Percentiles rank a stretch among this genome's conserved stretches.
These are phyloP conservation scores for Acrobasis suavella DNA, from an alignment of 2,888 invertebrate species.

Conservation along the genomic window DNA sequence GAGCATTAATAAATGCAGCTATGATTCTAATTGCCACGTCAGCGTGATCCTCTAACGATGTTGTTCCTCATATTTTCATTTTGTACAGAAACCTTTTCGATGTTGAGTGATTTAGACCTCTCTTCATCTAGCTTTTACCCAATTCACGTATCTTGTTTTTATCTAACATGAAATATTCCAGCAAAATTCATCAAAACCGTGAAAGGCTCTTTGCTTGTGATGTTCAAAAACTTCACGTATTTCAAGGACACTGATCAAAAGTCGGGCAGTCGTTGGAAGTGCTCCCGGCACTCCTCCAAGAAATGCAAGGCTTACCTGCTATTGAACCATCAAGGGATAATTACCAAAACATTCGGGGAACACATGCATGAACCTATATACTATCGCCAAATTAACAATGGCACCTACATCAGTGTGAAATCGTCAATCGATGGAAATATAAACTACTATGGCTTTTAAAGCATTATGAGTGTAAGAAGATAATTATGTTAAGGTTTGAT, in stretches of 20 bases:
- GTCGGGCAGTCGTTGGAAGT: constrained; percentile 38
- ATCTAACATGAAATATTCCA: constrained; percentile 13
- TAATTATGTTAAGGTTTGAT: too few species aligned
- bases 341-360: constrained; percentile 28
- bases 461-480: too few species aligned
- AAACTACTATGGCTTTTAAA: too few species aligned
- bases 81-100: too few species aligned
- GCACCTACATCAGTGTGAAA: constrained; percentile 18
- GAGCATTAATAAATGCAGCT: not conserved
- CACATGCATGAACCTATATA: constrained; percentile 35
- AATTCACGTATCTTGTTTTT: too few species aligned
- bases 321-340: constrained; percentile 25
- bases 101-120: too few species aligned
- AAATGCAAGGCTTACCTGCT: constrained; percentile 34
- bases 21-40: too few species aligned
- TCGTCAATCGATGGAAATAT: too few species aligned
- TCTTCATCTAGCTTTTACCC: too few species aligned
- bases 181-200: constrained; percentile 32
- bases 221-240: constrained; percentile 35
- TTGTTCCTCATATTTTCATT: too few species aligned
- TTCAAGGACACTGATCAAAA: constrained; percentile 31
- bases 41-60: too few species aligned
- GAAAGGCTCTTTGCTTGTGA: constrained; percentile 33
- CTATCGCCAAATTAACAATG: constrained; percentile 26
- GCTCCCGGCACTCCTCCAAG: constrained; percentile 39